A percentile compares a stretch with the other conserved stretches of the same genome.
These are phyloP conservation scores for Bradypus variegatus DNA, from an alignment of 2,797 vertebrate species.

Conservation along the genomic window DNA sequence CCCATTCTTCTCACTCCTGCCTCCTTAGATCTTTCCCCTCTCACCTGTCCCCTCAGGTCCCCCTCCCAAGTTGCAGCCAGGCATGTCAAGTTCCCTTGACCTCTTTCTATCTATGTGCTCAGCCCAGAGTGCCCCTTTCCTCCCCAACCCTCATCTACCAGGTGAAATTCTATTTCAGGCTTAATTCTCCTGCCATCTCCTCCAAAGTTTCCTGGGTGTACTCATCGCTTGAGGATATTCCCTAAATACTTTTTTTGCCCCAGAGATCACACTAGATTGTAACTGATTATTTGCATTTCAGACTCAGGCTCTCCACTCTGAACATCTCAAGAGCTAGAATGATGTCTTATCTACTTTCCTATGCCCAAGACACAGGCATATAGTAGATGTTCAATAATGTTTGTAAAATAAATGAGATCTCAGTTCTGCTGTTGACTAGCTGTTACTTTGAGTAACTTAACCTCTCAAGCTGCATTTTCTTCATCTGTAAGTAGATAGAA, in stretches of 20 bases:
- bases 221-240: background rate
- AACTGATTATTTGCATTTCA: constrained; percentile 38
- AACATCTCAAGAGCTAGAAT: constrained; percentile 31
- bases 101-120: background rate
- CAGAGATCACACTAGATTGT: background rate
- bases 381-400: constrained; percentile 58
- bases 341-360: constrained; percentile 10
- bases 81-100: background rate
- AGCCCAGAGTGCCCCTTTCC: too few relatives aligned
- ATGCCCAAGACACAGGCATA: constrained; percentile 25
- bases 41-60: background rate
- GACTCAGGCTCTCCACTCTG: background rate
- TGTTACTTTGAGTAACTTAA: constrained; percentile 34
- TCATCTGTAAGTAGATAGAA: constrained; percentile 6
- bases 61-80: background rate
- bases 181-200: background rate
- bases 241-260: background rate
- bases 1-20: background rate
- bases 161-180: background rate
- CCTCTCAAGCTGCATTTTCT: constrained; percentile 33
- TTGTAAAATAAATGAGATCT: constrained; percentile 56
- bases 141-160: background rate
- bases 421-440: constrained; percentile 21
- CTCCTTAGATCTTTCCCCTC: background rate
- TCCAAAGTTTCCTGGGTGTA: background rate